Percentiles rank a stretch among this genome's conserved stretches.
These are phyloP conservation scores for Anoura caudifer DNA, from an alignment of 2,113 vertebrate genomes.

Conservation along the genomic window DNA sequence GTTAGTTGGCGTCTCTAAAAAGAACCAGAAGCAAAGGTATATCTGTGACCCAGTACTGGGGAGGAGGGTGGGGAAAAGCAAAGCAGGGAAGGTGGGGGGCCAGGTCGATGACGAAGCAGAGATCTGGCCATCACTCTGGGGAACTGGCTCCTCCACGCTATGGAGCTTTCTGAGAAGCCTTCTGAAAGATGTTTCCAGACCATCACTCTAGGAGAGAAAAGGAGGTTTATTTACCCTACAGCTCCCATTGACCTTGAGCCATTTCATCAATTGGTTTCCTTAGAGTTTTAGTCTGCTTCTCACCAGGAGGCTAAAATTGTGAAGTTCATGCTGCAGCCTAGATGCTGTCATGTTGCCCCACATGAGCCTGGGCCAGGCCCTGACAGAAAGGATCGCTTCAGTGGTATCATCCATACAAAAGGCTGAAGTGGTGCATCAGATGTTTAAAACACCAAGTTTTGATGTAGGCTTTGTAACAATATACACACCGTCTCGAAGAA, in stretches of 20 bases:
- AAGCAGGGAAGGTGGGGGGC: not conserved
- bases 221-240: not conserved
- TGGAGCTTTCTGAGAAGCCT: no score
- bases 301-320: not conserved
- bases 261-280: not conserved
- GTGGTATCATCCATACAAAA: not conserved
- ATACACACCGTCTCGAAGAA: not conserved
- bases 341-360: no score
- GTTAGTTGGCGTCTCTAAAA: not conserved
- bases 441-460: not conserved
- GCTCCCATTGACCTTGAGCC: not conserved
- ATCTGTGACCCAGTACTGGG: not conserved
- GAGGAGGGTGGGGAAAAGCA: not conserved
- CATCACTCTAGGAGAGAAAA: not conserved
- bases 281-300: not conserved
- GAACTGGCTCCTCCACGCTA: not conserved
- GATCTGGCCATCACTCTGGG: not conserved
- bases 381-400: not conserved
- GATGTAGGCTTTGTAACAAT: not conserved
- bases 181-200: not conserved
- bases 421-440: accelerated
- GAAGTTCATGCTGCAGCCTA: accelerated
- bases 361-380: accelerated
- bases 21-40: not conserved
- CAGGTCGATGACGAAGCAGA: not conserved